Conservation (phyloP, 2,113 vertebrate species). For the Amphiprion percula region DNA sequence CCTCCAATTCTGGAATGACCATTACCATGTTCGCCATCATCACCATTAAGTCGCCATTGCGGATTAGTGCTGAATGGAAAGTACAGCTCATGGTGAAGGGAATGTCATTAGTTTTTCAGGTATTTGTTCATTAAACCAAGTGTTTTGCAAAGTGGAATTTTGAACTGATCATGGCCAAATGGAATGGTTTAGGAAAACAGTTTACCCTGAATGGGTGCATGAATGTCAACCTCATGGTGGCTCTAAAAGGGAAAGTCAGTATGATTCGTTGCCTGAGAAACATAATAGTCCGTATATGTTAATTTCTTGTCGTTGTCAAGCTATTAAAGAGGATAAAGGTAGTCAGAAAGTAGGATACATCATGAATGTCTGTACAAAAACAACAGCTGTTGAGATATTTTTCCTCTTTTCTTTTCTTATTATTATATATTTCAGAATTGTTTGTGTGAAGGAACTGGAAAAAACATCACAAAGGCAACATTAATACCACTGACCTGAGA, state of each 20-base stretch:
- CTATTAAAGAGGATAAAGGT: background rate
- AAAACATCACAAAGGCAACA: conserved; percentile 34
- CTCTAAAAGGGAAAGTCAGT: no score
- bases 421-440: background rate
- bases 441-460: background rate
- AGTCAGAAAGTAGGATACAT: no score
- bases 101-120: background rate
- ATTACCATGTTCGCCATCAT: background rate
- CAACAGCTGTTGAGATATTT: no score
- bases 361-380: background rate
- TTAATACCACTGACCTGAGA: conserved; percentile 45
- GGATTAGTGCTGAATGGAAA: background rate
- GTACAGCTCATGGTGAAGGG: background rate
- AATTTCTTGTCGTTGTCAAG: background rate
- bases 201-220: background rate
- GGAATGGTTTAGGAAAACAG: background rate
- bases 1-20: no score
- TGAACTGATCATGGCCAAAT: background rate
- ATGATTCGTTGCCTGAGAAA: background rate
- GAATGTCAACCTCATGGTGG: background rate
- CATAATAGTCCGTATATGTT: background rate
- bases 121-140: background rate
- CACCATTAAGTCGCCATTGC: background rate
- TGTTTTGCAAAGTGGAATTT: background rate
- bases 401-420: no score